phyloP scores from a whole-genome alignment of 2,888 invertebrate genomes.

The Hirtodrosophila alboralis region DNA sequence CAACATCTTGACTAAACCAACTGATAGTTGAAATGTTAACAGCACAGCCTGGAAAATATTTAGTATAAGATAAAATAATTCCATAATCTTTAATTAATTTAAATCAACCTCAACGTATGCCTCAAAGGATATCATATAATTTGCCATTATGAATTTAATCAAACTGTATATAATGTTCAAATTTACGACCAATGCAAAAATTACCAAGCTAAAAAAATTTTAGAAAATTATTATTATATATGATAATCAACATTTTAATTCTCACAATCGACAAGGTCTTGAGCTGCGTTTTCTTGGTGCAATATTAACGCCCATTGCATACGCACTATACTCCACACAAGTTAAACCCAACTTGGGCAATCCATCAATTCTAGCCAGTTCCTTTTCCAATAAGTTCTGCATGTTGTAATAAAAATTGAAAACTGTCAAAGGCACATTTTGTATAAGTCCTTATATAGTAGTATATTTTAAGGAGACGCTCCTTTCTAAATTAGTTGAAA shows the following conservation, averaged over 20 bases:
- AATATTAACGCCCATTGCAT: conserved; percentile 58
- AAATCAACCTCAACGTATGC: conserved; percentile 63
- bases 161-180: conserved; percentile 55
- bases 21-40: conserved; percentile 57
- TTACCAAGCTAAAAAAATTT: conserved; percentile 29
- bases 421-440: conserved; percentile 30
- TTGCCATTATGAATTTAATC: conserved; percentile 51
- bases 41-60: conserved; percentile 49
- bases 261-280: conserved; percentile 54
- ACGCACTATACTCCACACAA: conserved; percentile 67
- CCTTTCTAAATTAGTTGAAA: conserved; percentile 55
- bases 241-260: neutral
- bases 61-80: neutral
- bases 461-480: conserved; percentile 5
- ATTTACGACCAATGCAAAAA: conserved; percentile 40
- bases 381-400: conserved; percentile 53
- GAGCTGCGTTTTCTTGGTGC: conserved; percentile 65
- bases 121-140: conserved; percentile 62
- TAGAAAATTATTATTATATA: neutral
- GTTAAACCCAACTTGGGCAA: conserved; percentile 49
- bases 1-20: conserved; percentile 65
- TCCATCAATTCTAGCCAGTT: conserved; percentile 53
- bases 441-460: conserved; percentile 48
- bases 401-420: conserved; percentile 27
- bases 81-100: fast-evolving